Base-by-base conservation (phyloP, 2,113 vertebrate species). In the Tympanuchus pallidicinctus region DNA sequence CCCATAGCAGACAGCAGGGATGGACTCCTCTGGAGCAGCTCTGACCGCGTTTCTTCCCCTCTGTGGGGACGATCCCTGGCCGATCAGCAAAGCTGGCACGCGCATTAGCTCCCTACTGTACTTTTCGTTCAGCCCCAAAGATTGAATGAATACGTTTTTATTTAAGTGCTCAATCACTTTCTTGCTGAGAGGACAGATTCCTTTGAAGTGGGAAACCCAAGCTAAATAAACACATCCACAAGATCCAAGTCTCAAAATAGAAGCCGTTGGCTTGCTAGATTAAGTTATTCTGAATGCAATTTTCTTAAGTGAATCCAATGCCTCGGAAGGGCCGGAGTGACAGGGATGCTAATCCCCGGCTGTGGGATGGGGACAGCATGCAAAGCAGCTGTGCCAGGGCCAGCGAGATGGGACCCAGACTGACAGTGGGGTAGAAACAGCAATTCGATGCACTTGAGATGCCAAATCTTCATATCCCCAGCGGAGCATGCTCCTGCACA, bases 171-270 rank as follows among this genome's bases (percentile, higher is more conserved):
- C 67, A 94, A 82, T 81, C 71, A 27, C 65, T 81, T 92, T 95
- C 82, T 91, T 90, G 92, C 93, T 95, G 96, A 94, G 86, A 93
- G 73, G 82, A 95, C 86, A 75, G 89, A 96, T 93, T 87, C 88
- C 84, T 94, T 82, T 87, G 87, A 96, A 94, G 81, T 86, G 80
- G 88, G 61, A 86, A 63, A 92, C 67, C 48, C 90, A 86, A 83
- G 95, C 67, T 36, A 89, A 87, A 94, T 83, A 96, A 88, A 93
- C 83, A 94, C 60, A 86, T 79, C 72, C 82, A 82, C 72, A 54
- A 96, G 88, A 93, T 86, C 60, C 93, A 89, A 76, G 93, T 70
- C 63, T 92, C 75, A 85, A 84, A 92, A 94, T 79, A 90, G 66
- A 71, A 93, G 75, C 67, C 69, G 40, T 60, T 83, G 75, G 56